A percentile compares a stretch with the other conserved stretches of the same genome.
Evolutionary conservation across 2,113 vertebrate species (phyloP).

Genomic region (Psophia crepitans): DNA sequence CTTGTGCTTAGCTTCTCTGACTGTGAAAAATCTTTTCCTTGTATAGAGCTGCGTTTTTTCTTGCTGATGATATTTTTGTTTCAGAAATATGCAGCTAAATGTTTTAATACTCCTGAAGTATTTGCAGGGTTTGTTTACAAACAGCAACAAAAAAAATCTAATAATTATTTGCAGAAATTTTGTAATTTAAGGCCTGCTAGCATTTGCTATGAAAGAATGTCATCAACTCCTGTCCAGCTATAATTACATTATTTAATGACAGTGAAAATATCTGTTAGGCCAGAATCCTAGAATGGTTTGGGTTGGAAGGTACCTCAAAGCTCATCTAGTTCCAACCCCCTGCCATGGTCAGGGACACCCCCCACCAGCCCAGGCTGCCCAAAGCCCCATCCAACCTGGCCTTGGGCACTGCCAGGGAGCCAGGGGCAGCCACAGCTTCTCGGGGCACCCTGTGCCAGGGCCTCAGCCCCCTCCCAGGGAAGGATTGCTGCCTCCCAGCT

Average conservation of each 20-base stretch:
- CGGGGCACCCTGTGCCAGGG: too few species aligned
- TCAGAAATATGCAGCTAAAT: not conserved
- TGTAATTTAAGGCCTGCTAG: not conserved
- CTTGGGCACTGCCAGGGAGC: too few species aligned
- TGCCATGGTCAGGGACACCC: too few species aligned
- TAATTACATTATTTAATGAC: not conserved
- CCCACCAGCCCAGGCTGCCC: too few species aligned
- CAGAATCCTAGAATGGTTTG: too few species aligned
- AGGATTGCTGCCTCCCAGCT: too few species aligned
- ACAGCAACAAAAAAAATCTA: too few species aligned
- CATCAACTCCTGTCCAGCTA: not conserved
- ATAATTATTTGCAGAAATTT: not conserved
- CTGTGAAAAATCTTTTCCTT: not conserved
- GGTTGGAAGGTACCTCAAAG: too few species aligned
- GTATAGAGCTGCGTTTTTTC: not conserved
- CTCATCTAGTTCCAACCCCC: too few species aligned
- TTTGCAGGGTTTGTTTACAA: not conserved
- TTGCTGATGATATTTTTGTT: not conserved
- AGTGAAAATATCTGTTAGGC: not conserved
- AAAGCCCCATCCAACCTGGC: too few species aligned
- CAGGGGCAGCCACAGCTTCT: too few species aligned
- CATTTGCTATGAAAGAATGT: not conserved
- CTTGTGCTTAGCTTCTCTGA: accelerated
- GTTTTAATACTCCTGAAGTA: not conserved
- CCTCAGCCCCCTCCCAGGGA: too few species aligned